Evolutionary conservation across 35 echinoderm and acorn worm species (phyloP), one percentile per base, ranked within the genome.

Genomic region (Lytechinus pictus): DNA sequence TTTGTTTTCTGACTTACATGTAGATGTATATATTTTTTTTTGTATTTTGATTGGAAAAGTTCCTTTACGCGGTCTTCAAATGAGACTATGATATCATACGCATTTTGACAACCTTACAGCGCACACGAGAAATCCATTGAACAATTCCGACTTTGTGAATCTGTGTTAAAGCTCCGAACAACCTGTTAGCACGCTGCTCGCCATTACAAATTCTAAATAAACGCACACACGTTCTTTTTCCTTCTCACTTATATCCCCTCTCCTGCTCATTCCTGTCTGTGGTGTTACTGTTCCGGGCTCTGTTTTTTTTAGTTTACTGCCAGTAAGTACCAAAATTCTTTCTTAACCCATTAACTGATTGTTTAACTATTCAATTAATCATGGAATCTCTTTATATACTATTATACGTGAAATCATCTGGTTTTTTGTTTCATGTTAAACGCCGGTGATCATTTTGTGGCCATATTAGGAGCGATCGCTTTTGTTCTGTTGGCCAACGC

Each of bases 401-500:
- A 44, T 44, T 0, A 44, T 44, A 44, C 33, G 33, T 44, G 33
- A 44, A 44, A 44, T 44, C 33, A 44, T 58, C 5, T 58, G 56
- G 5, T 9, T 9, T 58, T 58, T 58, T 58, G 5, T 1, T 9
- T 58, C 9, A 13, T 58, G 56, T 58, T 58, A 13, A 58, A 58
- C 56, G 9, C 13, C 56, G 56, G 66, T 60, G 19, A 79, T 5
- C 1, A 24, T 79, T 79, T 79, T 79, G 66, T 79, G 4, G 66
- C 21, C n/a, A 79, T 71, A 71, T 71, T 21, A 24, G 7, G 66
- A 79, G 66, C 66, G 21, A 79, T 79, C n/a, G 6, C 19, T 71
- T 79, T 79, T 79, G 66, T 79, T 79, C 66, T 79, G 66, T 79
- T 60, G 19, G 66, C 66, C 66, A 79, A 79, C 66, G 66, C 66